Evolutionary conservation across 53 echinoderm and acorn worm genomes (phyloP).

Genomic region (Holothuria leucospilota): DNA sequence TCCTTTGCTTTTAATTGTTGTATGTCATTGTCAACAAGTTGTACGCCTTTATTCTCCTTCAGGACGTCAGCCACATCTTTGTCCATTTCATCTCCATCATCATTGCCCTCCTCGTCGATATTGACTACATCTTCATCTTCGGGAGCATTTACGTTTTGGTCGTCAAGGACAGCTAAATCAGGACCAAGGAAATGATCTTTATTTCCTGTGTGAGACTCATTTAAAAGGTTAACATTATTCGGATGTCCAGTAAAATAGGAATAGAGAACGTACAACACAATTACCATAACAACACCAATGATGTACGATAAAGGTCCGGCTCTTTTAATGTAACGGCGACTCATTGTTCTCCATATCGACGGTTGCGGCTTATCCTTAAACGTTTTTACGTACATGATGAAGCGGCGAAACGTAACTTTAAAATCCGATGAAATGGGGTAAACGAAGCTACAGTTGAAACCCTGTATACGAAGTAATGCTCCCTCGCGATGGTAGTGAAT

Average conservation of each 20-base stretch:
- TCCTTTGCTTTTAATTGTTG: slow-evolving; percentile 21
- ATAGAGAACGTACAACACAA: slow-evolving; percentile 6
- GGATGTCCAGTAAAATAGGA: neutral
- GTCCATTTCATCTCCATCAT: neutral
- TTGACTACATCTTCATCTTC: slow-evolving; percentile 7
- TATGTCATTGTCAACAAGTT: neutral
- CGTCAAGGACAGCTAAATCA: slow-evolving; percentile 12
- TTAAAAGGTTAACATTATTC: no score
- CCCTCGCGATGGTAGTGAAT: no score
- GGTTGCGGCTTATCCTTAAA: slow-evolving; percentile 29
- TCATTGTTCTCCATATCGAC: neutral
- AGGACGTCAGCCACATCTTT: neutral
- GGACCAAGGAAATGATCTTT: neutral
- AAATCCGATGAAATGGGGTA: no score
- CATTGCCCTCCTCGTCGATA: no score
- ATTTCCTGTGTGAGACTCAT: no score
- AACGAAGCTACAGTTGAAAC: no score
- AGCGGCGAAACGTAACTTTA: no score
- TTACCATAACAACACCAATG: neutral
- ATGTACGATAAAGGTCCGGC: slow-evolving; percentile 10
- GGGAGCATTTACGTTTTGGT: neutral
- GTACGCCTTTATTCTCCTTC: slow-evolving; percentile 20
- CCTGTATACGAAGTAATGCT: no score
- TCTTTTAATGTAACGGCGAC: slow-evolving; percentile 17
- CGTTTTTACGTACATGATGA: neutral